A percentile compares a stretch with the other conserved stretches of the same genome.
These are phyloP conservation scores for Synaphobranchus kaupii DNA, from an alignment of 2,797 vertebrate genomes.

Conservation along the genomic window DNA sequence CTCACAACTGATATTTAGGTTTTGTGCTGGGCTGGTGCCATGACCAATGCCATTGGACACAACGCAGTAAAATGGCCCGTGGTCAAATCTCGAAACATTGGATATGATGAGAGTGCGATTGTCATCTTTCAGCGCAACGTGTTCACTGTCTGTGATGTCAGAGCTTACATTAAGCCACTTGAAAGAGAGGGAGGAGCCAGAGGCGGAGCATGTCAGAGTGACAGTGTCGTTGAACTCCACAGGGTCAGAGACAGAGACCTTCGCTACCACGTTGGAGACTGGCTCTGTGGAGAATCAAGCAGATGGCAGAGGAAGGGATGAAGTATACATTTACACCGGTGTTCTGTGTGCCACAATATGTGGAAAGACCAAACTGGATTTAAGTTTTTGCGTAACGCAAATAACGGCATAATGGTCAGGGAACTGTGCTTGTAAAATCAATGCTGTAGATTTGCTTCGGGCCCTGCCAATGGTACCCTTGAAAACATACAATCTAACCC, in stretches of 20 bases:
- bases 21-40: constrained; percentile 36
- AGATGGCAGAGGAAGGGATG: background rate
- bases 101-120: constrained; percentile 38
- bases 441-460: too few species aligned
- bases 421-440: too few species aligned
- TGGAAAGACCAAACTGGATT: too few species aligned
- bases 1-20: constrained; percentile 57
- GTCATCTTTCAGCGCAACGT: constrained; percentile 30
- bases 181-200: constrained; percentile 42
- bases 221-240: constrained; percentile 45
- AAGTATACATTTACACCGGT: background rate
- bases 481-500: too few species aligned
- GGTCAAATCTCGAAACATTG: constrained; percentile 41
- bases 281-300: constrained; percentile 36
- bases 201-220: constrained; percentile 40
- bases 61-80: constrained; percentile 36
- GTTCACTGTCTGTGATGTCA: constrained; percentile 36
- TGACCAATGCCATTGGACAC: constrained; percentile 46
- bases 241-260: constrained; percentile 19
- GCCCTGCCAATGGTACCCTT: too few species aligned
- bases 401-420: too few species aligned
- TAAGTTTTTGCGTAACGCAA: too few species aligned
- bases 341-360: background rate
- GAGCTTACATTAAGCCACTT: constrained; percentile 45
- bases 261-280: constrained; percentile 33